Evolutionary conservation across 1,140 invertebrate genomes (phyloP), one percentile per base, ranked within the genome.

Genomic region (Euglossa dilemma): DNA sequence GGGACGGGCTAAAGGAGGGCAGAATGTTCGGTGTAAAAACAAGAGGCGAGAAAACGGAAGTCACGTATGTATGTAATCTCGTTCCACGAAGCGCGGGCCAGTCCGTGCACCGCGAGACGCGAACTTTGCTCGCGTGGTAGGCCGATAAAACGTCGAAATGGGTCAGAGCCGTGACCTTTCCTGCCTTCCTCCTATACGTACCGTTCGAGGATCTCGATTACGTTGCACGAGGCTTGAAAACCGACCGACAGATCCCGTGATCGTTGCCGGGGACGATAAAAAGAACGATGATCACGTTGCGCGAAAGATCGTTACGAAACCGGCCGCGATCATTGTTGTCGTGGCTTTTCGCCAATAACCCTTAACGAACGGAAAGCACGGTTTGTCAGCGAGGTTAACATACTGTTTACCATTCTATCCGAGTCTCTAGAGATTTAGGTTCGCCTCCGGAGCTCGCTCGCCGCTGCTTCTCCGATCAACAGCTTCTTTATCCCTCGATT

Each of bases 121-220:
- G 92, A 91, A 93, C 92, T 93, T 93, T 93, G 92, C 85, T 90
- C 92, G 83, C 85, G 87, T 77, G 86, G 88, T 88, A 89, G 82
- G 84, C 90, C 89, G 92, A 93, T 93, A 93, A 93, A 80, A 87
- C 89, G 87, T 85, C 85, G 88, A 93, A 93, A 91, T 91, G 91
- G 93, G 93, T 94, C 93, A 91, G 89, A 93, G 93, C 93, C 93
- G 85, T 93, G 92, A 93, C 92, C 93, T 93, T 92, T 93, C 83
- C 83, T 90, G 87, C 86, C 89, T 91, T 90, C 89, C 88, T 71
- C 2, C 23, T 71, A 71, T 87, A 88, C 89, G 76, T 86, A 84
- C 87, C 67, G 56, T 74, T 78, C 56, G 76, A 72, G 66, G 54
- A 63, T 70, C 64, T 72, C 25, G 74, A 28, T 61, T 84, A 54